Evolutionary conservation across 2,888 invertebrate species (phyloP), one percentile per base, ranked within the genome.

Genomic region (Standfussiana lucernea): DNA sequence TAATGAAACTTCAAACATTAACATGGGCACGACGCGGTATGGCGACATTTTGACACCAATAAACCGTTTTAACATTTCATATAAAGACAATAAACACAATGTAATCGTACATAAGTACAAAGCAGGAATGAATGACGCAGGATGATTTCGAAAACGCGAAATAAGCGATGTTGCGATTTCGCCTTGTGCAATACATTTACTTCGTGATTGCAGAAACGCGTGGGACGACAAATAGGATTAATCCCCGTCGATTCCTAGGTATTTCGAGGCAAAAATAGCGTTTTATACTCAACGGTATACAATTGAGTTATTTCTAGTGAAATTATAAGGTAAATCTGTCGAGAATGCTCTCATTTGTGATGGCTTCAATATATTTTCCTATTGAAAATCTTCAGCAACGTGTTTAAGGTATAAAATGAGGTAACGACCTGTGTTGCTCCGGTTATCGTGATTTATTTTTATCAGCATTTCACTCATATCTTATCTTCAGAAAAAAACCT

Each of bases 131-230:
- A 94, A 94, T 96, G 96, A 96, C 96, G 95, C 94, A 94, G 95
- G 94, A 94, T 92, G 93, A 93, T 96, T 96, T 96, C 96, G 96
- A 96, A 95, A 96, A 96, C 95, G 95, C 92, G 92, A 96, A 96
- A 95, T 96, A 95, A 95, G 94, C 95, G 93, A 95, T 93, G 95
- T 95, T 96, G 96, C 96, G 95, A 95, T 96, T 95, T 94, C 90
- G 92, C 91, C 94, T 96, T 96, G 93, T 94, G 96, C 95, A 96
- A 96, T 93, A 95, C 92, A 93, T 95, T 89, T 93, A 91, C 92
- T 93, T 94, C 92, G 93, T 91, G 95, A 94, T 95, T 95, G 94
- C 95, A 94, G 94, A 93, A 95, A 94, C 93, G 94, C 95, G 96
- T 96, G 95, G 96, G 95, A 94, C 95, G 95, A 94, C 95, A 95